phyloP scores from a whole-genome alignment of 2,888 invertebrate genomes.

The Drosophila prolongata region DNA sequence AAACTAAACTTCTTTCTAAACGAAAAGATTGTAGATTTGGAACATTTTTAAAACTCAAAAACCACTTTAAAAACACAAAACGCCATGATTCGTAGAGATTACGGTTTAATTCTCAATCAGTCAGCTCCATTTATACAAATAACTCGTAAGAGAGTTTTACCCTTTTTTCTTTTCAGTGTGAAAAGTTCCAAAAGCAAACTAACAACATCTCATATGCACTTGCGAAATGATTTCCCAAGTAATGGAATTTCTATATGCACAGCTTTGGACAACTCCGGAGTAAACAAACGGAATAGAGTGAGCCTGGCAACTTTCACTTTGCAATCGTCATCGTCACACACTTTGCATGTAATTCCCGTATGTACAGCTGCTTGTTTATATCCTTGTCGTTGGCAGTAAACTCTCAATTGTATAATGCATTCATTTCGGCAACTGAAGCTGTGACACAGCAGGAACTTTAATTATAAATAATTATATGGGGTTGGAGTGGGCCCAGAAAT shows the following conservation, averaged over 20 bases:
- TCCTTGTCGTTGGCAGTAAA: conserved; percentile 18
- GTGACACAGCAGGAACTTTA: conserved; percentile 43
- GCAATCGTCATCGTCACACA: conserved; percentile 10
- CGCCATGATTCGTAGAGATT: no score
- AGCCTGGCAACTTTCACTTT: conserved; percentile 26
- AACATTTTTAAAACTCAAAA: no score
- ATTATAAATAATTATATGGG: conserved; percentile 62
- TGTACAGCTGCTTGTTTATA: neutral
- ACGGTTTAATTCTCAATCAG: no score
- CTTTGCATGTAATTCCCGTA: conserved; percentile 6
- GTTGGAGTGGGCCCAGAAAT: conserved; percentile 9
- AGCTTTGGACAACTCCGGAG: conserved; percentile 12
- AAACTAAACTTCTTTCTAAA: no score
- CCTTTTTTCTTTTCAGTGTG: neutral
- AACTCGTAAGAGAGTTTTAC: neutral
- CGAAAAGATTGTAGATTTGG: no score
- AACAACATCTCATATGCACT: conserved; percentile 19
- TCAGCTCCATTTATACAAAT: neutral
- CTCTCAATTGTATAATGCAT: conserved; percentile 28
- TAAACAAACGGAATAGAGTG: conserved; percentile 9
- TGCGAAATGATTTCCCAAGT: conserved; percentile 28
- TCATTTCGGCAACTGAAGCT: conserved; percentile 19
- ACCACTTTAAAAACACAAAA: no score
- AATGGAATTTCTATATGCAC: conserved; percentile 34
- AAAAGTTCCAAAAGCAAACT: conserved; percentile 16